These are phyloP conservation scores for Fregetta grallaria DNA, from an alignment of 2,113 vertebrate genomes.

Conservation along the genomic window DNA sequence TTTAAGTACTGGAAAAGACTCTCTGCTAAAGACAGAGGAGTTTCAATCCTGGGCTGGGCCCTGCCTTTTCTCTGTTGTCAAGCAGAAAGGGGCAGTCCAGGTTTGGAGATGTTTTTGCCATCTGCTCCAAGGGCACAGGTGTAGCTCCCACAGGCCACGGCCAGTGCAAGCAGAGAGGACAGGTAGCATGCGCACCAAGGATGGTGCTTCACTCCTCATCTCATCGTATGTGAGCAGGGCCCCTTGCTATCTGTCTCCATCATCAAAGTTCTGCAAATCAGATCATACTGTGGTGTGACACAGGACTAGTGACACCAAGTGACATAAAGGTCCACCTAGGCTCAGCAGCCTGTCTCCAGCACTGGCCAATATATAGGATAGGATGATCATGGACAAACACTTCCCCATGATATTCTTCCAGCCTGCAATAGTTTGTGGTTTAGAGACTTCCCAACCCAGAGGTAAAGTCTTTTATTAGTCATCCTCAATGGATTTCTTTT, in stretches of 20 bases:
- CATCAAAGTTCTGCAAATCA: not conserved
- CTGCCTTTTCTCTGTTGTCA: not conserved
- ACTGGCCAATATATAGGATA: not conserved
- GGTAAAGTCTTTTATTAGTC: not conserved
- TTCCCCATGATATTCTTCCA: not conserved
- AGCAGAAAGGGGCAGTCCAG: not conserved
- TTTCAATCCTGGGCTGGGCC: not conserved
- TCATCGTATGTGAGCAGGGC: not conserved
- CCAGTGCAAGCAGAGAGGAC: not conserved
- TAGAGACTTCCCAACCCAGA: not conserved
- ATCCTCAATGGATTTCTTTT: not conserved
- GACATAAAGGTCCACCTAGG: not conserved
- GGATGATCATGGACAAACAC: not conserved
- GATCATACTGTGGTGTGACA: not conserved
- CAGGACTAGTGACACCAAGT: not conserved
- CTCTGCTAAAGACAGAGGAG: not conserved
- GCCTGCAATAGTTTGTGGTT: not conserved
- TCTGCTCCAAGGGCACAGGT: slow-evolving; percentile 79
- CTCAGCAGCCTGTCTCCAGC: not conserved
- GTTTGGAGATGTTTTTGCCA: slow-evolving; percentile 79
- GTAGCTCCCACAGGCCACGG: slow-evolving; percentile 36
- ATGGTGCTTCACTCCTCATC: not conserved
- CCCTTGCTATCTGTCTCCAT: not conserved
- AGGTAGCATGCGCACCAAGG: not conserved
- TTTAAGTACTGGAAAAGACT: not conserved